Evolutionary conservation across 2,797 vertebrate species (phyloP).

Genomic region (Karalla daura): DNA sequence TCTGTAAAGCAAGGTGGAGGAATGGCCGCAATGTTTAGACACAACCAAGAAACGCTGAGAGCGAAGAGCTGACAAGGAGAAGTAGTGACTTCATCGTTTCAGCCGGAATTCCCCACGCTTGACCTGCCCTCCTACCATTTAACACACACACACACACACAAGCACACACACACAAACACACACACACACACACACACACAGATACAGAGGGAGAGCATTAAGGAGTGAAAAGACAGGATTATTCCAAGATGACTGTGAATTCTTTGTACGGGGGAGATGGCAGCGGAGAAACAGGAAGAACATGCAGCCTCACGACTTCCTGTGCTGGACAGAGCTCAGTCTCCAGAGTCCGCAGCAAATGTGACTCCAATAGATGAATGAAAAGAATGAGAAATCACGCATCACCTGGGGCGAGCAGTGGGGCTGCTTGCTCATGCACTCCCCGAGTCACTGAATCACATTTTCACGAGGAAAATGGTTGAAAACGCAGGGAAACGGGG

Average conservation of each 20-base stretch:
- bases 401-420: not conserved
- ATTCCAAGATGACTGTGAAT: constrained; percentile 75
- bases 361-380: constrained; percentile 2
- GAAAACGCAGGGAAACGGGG: constrained; percentile 1
- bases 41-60: no score
- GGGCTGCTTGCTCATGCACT: constrained; percentile 5
- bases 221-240: constrained; percentile 74
- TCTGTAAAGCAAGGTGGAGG: no score
- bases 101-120: constrained; percentile 66
- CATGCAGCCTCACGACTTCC: constrained; percentile 39
- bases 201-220: constrained; percentile 31
- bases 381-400: constrained; percentile 18
- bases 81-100: constrained; percentile 67
- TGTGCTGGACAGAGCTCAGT: constrained; percentile 28
- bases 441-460: not conserved
- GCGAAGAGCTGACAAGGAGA: constrained; percentile 42
- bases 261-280: constrained; percentile 70
- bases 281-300: constrained; percentile 58
- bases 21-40: no score
- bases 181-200: constrained; percentile 14
- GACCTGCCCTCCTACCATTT: no score
- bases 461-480: constrained; percentile 5
- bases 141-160: constrained; percentile 32
- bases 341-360: constrained; percentile 27
- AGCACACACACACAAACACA: constrained; percentile 24